A percentile compares a stretch with the other conserved stretches of the same genome.
Evolutionary conservation across 2,113 vertebrate species (phyloP).

Genomic region (Solea senegalensis): DNA sequence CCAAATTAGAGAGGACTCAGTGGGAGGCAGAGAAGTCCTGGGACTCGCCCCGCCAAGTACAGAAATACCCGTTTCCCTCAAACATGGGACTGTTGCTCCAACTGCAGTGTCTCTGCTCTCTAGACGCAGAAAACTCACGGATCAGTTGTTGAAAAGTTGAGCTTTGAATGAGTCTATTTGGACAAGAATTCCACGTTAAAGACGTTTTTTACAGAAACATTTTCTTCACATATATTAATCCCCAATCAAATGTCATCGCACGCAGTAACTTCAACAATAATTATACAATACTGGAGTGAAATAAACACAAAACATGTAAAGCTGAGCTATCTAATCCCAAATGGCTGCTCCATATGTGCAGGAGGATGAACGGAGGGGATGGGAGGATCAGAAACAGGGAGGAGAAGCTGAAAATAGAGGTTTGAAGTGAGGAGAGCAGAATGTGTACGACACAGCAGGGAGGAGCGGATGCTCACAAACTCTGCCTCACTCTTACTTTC

Average conservation of each 20-base stretch:
- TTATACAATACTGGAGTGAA: not conserved
- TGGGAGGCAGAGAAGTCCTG: constrained; percentile 63
- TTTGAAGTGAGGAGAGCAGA: constrained; percentile 38
- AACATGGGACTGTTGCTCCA: constrained; percentile 40
- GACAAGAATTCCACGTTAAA: not conserved
- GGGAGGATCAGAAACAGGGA: constrained; percentile 56
- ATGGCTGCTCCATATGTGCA: not conserved
- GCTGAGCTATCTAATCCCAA: not conserved
- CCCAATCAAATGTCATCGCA: not conserved
- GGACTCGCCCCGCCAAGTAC: constrained; percentile 73
- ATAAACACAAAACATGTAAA: not conserved
- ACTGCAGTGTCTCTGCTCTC: constrained; percentile 4
- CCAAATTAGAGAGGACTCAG: constrained; percentile 74
- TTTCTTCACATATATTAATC: not conserved
- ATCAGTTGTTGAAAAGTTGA: not conserved
- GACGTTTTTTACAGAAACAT: not conserved
- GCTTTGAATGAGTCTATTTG: not conserved
- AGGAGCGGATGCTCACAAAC: constrained; percentile 43
- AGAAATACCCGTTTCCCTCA: constrained; percentile 67
- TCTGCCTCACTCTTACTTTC: constrained; percentile 60
- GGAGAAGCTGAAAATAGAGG: constrained; percentile 67
- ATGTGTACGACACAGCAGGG: constrained; percentile 39
- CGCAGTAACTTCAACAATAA: not conserved
- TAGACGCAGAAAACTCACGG: not conserved
- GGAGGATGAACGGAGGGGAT: constrained; percentile 18